Base-by-base conservation (phyloP, 1,140 invertebrate genomes). In the Drosophila navojoa region DNA sequence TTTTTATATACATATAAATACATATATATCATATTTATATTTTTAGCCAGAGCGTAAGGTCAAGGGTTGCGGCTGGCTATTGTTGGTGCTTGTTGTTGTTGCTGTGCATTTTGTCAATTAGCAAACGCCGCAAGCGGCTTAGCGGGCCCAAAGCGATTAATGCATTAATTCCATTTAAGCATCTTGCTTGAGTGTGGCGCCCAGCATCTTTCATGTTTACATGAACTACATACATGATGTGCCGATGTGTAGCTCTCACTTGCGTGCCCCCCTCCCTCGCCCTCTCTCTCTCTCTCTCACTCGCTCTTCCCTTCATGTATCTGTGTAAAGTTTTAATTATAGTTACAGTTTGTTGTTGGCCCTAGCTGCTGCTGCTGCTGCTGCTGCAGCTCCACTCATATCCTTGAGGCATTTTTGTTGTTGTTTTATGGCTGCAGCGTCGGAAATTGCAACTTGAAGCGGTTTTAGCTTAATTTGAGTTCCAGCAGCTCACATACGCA, bases 361-460 rank as follows among this genome's bases (percentile, higher is more conserved):
- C 11, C 2, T 11, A 7, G 11, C 13, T 22, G 29, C 49, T 45
- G 61, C 53, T 71, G 32, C 16, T 52, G 45, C 11, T 82, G 50
- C 54, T 63, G 50, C 47, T 53, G 44, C 44, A 15, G n/a, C 62
- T 49, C 68, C 62, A 58, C 73, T 64, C 62, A 74, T 63, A 77
- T 68, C 77, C 82, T 76, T 69, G 29, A 78, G 78, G 49, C 66
- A 81, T 76, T 84, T 75, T 75, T 47, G 55, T 63, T 84, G 68
- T 67, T 82, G 72, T 75, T 44, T 50, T 47, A 25, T 53, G 64
- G 35, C 15, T 69, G 54, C 55, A 40, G 47, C 57, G 71, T 87
- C 81, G 81, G 82, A 86, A 86, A 86, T 86, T 86, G 81, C 78
- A 86, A 86, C 75, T 86, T 76, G 71, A 87, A 81, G 81, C 75